Evolutionary conservation across 1,140 invertebrate genomes (phyloP), one percentile per base, ranked within the genome.

Genomic region (Caenorhabditis brenneri): DNA sequence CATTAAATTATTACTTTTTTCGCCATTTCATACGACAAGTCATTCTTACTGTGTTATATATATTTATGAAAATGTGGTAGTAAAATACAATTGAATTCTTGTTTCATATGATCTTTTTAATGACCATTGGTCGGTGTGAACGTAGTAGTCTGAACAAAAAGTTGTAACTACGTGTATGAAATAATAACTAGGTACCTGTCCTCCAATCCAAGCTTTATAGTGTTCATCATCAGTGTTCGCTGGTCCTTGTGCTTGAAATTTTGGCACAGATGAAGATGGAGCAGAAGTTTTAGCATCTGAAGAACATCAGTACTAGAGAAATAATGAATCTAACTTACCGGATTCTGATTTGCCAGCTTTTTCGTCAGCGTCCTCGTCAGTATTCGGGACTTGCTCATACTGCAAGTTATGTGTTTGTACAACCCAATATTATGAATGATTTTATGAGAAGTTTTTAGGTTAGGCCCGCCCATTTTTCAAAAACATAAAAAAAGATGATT

Each of bases 141-240:
- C 6, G 65, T 74, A 24, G 65, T 42, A 12, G 65, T 22, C 65
- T 74, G 65, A 65, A 65, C 33, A 36, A 7, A n/a, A 6, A 36
- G 31, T 36, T 19, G 31, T 2, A 36, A n/a, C 1, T 5, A 5
- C 15, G 29, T 27, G 10, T n/a, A 15, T n/a, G 4, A 19, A n/a
- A 36, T n/a, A 33, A 36, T 5, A 5, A 42, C 5, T 42, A 6
- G 39, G 39, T 36, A 84, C 84, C 80, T 86, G 85, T 31, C 85
- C 85, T 16, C 85, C 85, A 36, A 86, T 69, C 85, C 85, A 86
- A 29, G 85, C 85, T 60, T 83, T 86, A 53, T 86, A 86, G 24
- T 82, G 81, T 12, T 36, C 36, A 3, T 79, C 58, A 10, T 46
- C 55, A 10, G 19, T 42, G 12, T 65, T 49, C 2, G 48, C 27